A percentile compares a stretch with the other conserved stretches of the same genome.
phyloP scores from a whole-genome alignment of 2,888 invertebrate genomes.

The Oxycera nigricornis region DNA sequence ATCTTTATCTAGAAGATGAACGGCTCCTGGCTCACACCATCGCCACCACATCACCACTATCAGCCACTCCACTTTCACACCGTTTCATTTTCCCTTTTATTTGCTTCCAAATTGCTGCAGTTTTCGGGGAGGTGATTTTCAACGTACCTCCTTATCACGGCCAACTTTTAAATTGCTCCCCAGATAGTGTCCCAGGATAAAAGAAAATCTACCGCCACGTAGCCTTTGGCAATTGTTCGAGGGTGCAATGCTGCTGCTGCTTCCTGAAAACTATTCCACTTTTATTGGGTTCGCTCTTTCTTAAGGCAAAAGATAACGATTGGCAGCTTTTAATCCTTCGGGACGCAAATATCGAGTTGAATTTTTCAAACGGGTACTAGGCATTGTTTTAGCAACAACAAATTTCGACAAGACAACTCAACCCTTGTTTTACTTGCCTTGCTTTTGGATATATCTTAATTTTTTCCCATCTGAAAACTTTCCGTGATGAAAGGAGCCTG shows the following conservation, averaged over 20 bases:
- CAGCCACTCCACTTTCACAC: background rate
- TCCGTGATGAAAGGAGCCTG: too few species aligned
- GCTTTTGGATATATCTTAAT: too few species aligned
- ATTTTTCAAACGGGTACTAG: too few species aligned
- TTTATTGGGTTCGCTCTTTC: conserved; percentile 8
- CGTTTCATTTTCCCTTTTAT: conserved; percentile 37
- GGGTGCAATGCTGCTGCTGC: background rate
- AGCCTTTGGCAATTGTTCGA: background rate
- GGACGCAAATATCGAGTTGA: too few species aligned
- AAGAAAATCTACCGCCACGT: background rate
- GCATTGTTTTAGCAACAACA: too few species aligned
- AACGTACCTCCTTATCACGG: conserved; percentile 27
- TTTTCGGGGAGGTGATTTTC: conserved; percentile 30
- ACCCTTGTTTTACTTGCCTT: too few species aligned
- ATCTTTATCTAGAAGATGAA: conserved; percentile 36
- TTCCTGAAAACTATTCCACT: conserved; percentile 29
- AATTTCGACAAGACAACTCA: too few species aligned
- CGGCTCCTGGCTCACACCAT: conserved; percentile 9
- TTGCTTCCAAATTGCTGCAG: conserved; percentile 33
- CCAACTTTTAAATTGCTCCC: conserved; percentile 38
- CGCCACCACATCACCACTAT: background rate
- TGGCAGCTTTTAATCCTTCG: background rate
- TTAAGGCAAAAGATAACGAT: background rate
- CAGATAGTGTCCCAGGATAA: conserved; percentile 30
- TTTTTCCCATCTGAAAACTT: too few species aligned